These are phyloP conservation scores for Apogon hyalosoma DNA, from an alignment of 2,797 vertebrate genomes.

Conservation along the genomic window DNA sequence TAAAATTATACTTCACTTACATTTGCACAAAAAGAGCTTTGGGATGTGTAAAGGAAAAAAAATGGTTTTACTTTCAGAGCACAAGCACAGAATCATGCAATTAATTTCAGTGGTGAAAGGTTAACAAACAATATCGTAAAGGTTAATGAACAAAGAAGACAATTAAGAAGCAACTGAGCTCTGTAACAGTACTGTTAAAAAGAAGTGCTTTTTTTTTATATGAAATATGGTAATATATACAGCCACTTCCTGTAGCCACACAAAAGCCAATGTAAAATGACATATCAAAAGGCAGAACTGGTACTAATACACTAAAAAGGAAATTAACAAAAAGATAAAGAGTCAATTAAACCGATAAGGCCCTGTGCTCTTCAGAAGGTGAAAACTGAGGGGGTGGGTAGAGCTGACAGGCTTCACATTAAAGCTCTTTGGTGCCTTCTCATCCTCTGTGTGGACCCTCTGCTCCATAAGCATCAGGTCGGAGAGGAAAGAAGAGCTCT, in stretches of 20 bases:
- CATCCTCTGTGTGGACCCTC: conserved; percentile 59
- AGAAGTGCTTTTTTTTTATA: conserved; percentile 37
- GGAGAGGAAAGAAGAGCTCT: conserved; percentile 57
- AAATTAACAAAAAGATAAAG: conserved; percentile 85
- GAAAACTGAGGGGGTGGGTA: conserved; percentile 83
- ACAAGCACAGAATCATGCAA: conserved; percentile 11
- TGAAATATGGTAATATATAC: conserved; percentile 59
- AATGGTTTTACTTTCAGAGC: conserved; percentile 33
- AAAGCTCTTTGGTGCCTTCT: conserved; percentile 72
- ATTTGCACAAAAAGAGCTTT: conserved; percentile 37
- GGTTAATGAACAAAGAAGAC: conserved; percentile 54
- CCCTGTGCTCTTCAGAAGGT: conserved; percentile 71
- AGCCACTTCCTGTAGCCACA: conserved; percentile 50
- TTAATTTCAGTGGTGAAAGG: conserved; percentile 42
- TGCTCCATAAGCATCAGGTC: conserved; percentile 68
- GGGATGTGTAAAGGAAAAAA: conserved; percentile 32
- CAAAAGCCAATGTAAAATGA: conserved; percentile 60
- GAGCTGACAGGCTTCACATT: conserved; percentile 86
- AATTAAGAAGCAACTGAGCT: conserved; percentile 38
- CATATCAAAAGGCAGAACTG: conserved; percentile 55
- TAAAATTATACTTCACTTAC: conserved; percentile 43
- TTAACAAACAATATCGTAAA: conserved; percentile 53
- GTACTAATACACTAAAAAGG: conserved; percentile 47
- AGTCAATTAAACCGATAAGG: conserved; percentile 93
- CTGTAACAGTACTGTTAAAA: conserved; percentile 38